Conservation (phyloP, 2,888 invertebrate genomes). For the Ametastegia equiseti region DNA sequence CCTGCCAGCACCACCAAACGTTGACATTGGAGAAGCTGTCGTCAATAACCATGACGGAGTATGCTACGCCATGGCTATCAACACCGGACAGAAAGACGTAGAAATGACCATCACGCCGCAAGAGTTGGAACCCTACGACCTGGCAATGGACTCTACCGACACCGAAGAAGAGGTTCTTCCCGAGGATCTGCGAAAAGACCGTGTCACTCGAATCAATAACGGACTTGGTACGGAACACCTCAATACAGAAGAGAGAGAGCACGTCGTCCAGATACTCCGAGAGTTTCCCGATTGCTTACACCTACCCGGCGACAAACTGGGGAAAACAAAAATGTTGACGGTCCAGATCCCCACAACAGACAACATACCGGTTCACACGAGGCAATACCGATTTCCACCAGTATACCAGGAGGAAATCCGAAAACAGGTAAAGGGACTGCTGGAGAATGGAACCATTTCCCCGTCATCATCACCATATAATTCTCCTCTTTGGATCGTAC, state of each 20-base stretch:
- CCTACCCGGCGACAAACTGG: constrained; percentile 2
- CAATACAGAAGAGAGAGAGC: not conserved
- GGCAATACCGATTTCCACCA: constrained; percentile 32
- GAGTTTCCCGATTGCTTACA: not conserved
- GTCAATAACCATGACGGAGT: constrained; percentile 1
- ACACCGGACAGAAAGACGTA: constrained; percentile 1
- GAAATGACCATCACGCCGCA: not conserved
- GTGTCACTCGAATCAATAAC: not conserved
- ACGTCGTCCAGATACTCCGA: not conserved
- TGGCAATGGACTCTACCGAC: not conserved
- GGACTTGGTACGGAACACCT: not conserved
- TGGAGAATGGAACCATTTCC: constrained; percentile 51
- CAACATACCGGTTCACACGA: not conserved
- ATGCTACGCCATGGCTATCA: not conserved
- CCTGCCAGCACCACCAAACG: not conserved
- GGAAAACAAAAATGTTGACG: not conserved
- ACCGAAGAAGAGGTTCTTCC: not conserved
- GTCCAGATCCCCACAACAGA: constrained; percentile 10
- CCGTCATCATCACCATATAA: constrained; percentile 62
- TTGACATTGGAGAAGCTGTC: constrained; percentile 21
- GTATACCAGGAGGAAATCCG: constrained; percentile 22
- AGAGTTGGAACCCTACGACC: not conserved
- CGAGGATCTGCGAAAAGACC: not conserved
- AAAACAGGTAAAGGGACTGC: not conserved
- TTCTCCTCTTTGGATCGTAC: constrained; percentile 65